Evolutionary conservation across 2,888 invertebrate genomes (phyloP), one percentile per base, ranked within the genome.

Genomic region (Cremastinae sp.): DNA sequence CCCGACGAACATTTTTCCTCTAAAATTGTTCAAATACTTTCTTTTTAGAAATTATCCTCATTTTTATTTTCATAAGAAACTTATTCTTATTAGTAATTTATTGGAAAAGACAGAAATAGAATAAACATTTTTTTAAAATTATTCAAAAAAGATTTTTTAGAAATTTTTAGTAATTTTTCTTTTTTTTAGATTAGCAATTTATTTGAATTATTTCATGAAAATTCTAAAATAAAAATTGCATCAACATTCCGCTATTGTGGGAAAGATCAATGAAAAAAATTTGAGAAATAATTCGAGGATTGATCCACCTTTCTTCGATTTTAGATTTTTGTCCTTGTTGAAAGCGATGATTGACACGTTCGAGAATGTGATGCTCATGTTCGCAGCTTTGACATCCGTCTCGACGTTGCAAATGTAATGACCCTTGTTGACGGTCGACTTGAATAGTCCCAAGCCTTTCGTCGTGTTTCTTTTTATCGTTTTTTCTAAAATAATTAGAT

Each of bases 281-380:
- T 28, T 28, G 28, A 2, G 28, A 5, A 28, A 28, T 28, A 28
- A 5, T 28, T 28, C 28, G 28, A 28, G 28, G 28, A 28, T 28
- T 28, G 28, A 3, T 41, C 69, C 74, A 85, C 86, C 84, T 72
- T 66, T 51, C 61, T 49, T 80, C 5, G 58, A 35, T 1, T 78
- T 56, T 1, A 80, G 1, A 18, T 66, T 58, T 0, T 37, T 2
- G 0, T 78, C 71, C 1, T 43, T 43, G 51, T 84, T 85, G 69
- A 82, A 85, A 5, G 82, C 80, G 12, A 84, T 84, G 9, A 86
- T 41, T 1, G 75, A 53, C 1, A 83, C 78, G 10, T 83, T 41
- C 3, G 20, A 74, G 28, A 86, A 79, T 5, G 55, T 64, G 2
- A 83, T 28, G 8, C 28, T 61, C n/a, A 81, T 47, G 2, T 78